Evolutionary conservation across 2,113 vertebrate genomes (phyloP), one percentile per base, ranked within the genome.

Genomic region (Otolemur garnettii): DNA sequence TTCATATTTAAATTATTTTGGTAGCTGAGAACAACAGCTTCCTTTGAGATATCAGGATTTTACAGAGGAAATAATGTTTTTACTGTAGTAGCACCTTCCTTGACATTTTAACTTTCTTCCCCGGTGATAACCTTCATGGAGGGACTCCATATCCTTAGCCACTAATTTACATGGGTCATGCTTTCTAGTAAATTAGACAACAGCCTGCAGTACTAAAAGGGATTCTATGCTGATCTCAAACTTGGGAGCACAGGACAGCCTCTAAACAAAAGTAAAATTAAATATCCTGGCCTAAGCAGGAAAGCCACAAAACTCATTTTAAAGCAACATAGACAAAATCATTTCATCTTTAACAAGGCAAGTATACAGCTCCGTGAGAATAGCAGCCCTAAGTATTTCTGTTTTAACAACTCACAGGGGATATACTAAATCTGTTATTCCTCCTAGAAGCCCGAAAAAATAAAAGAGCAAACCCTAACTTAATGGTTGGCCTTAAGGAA

Each of bases 11-110:
- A 96, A 98, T 91, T 84, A 93, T 97, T 97, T 97, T 97, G 86
- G 90, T 88, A 97, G 92, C 90, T 96, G 92, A 91, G 69, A 96
- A 96, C 79, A 94, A 97, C 92, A 97, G 87, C 78, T 94, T 98
- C 95, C 93, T 92, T 93, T 74, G 93, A 95, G 71, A 97, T 90
- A 98, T 84, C 93, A 97, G 96, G 94, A 85, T 96, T 96, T 97
- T 95, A 57, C 7, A 93, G 87, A 98, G 95, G 91, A 95, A 98
- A 96, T 95, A 87, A 93, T 96, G 95, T 98, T 97, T 98, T 97
- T 90, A 96, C 97, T 97, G 95, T 94, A 94, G 96, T 97, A 97
- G 91, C 92, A 98, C 96, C 95, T 98, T 97, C 97, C 97, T 97
- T 98, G 96, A 95, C 98, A 98, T 97, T 96, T 97, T 89, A 74